Percentiles rank a stretch among this genome's conserved stretches.
These are phyloP conservation scores for Smithornis capensis DNA, from an alignment of 2,113 vertebrate species.

Conservation along the genomic window DNA sequence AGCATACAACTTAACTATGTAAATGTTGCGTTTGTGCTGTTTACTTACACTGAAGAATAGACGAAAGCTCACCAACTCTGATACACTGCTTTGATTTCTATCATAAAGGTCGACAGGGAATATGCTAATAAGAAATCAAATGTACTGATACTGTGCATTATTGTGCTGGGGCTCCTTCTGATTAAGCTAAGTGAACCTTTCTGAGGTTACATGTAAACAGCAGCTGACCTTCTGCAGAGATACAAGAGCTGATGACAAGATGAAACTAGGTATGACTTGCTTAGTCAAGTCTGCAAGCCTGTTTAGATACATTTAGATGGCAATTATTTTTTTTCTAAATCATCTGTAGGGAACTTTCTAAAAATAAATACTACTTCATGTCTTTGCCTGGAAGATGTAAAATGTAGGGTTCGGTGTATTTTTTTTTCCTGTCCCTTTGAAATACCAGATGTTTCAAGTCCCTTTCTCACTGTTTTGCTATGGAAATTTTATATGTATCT, in stretches of 20 bases:
- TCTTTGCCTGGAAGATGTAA: background rate
- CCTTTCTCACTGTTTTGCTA: background rate
- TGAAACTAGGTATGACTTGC: background rate
- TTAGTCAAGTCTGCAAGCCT: background rate
- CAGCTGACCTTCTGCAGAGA: slow-evolving; percentile 16
- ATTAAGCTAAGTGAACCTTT: background rate
- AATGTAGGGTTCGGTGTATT: background rate
- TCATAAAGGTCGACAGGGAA: background rate
- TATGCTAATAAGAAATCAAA: slow-evolving; percentile 5
- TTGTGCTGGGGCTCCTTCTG: background rate
- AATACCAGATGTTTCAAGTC: background rate
- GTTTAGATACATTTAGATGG: background rate
- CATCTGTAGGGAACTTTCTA: background rate
- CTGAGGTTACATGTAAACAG: slow-evolving; percentile 1
- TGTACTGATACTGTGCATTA: background rate
- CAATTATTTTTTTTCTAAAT: background rate
- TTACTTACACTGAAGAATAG: background rate
- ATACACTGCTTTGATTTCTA: background rate
- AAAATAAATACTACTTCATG: background rate
- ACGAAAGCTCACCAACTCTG: background rate
- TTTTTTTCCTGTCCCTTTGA: background rate
- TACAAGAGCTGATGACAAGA: background rate
- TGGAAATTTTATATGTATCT: background rate
- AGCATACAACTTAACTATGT: background rate
- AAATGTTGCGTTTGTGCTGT: slow-evolving; percentile 6